Base-by-base conservation (phyloP, 2,113 vertebrate genomes). In the Lipophrys pholis region DNA sequence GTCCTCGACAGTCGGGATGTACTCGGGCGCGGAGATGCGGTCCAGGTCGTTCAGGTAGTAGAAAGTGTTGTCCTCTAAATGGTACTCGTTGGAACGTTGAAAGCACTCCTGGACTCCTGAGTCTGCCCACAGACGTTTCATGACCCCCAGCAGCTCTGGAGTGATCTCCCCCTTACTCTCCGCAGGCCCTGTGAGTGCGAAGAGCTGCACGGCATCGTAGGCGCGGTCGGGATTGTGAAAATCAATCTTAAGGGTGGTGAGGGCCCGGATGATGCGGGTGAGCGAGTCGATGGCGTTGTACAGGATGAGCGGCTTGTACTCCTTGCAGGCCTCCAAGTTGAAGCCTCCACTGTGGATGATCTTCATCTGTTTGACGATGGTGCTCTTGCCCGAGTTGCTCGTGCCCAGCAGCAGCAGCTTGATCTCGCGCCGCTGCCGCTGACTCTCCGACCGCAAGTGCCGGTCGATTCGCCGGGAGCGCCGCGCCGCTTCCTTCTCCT, bases 351-450 rank as follows among this genome's bases (percentile, higher is more conserved):
- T 99, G 85, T 99, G 98, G 78, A 99, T 99, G 81, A 99, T 99
- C 90, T 99, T 99, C 98, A 99, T 99, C 91, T 99, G 98, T 86
- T 99, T 99, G 70, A 99, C 98, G 0, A 99, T 98, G 78, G 98
- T 99, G 73, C 98, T 99, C 91, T 99, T 99, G 81, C 98, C 98
- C 0, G 98, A 99, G 90, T 99, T 99, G 94, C 98, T 99, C 88
- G 98, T 99, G 54, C 98, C 98, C 53, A 99, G 93, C 72, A 99
- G 94, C 46, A 99, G 93, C 10, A 99, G 95, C 81, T 99, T 99
- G 72, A 99, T 99, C 91, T 99, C 98, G 0, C 98, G 95, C 30
- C 98, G 94, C 78, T 99, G 98, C 57, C 98, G 94, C 88, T 99
- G 98, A 51, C 98, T 99, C 85, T 99, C 98, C 0, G 98, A 99